Conservation (phyloP, 53 echinoderm and acorn worm genomes). For the Paracentrotus lividus region DNA sequence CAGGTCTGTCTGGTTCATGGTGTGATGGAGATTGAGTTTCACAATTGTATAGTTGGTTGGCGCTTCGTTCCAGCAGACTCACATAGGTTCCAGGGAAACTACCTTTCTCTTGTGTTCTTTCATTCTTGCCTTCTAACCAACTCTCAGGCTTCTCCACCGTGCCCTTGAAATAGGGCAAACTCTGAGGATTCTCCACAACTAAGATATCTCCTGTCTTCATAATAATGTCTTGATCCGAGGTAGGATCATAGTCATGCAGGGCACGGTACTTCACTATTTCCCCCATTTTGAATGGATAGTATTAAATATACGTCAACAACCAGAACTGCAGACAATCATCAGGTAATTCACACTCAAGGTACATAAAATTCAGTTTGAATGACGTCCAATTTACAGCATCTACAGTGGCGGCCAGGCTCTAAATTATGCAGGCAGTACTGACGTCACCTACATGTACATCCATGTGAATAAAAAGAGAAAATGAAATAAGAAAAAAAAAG, state of each 20-base stretch:
- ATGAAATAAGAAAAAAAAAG: neutral
- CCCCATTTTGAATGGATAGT: slow-evolving; percentile 65
- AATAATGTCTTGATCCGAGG: slow-evolving; percentile 81
- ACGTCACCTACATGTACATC: slow-evolving; percentile 27
- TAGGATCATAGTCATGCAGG: slow-evolving; percentile 73
- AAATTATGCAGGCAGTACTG: slow-evolving; percentile 24
- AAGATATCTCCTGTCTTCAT: slow-evolving; percentile 82
- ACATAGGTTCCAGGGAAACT: slow-evolving; percentile 96
- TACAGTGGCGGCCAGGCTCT: neutral
- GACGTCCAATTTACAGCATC: neutral
- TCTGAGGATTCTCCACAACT: slow-evolving; percentile 70
- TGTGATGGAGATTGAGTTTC: neutral
- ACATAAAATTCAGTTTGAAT: neutral
- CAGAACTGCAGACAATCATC: neutral
- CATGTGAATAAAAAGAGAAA: neutral
- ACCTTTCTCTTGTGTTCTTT: slow-evolving; percentile 85
- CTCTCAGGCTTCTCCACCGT: slow-evolving; percentile 87
- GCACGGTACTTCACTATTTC: slow-evolving; percentile 87
- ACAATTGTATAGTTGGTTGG: slow-evolving; percentile 32
- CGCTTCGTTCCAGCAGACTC: slow-evolving; percentile 54
- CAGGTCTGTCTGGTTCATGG: neutral
- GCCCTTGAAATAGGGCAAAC: slow-evolving; percentile 78
- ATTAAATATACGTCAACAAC: neutral
- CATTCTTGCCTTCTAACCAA: slow-evolving; percentile 92
- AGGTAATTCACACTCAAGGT: neutral